Conservation (phyloP, 2,113 vertebrate genomes). For the Numenius arquata region DNA sequence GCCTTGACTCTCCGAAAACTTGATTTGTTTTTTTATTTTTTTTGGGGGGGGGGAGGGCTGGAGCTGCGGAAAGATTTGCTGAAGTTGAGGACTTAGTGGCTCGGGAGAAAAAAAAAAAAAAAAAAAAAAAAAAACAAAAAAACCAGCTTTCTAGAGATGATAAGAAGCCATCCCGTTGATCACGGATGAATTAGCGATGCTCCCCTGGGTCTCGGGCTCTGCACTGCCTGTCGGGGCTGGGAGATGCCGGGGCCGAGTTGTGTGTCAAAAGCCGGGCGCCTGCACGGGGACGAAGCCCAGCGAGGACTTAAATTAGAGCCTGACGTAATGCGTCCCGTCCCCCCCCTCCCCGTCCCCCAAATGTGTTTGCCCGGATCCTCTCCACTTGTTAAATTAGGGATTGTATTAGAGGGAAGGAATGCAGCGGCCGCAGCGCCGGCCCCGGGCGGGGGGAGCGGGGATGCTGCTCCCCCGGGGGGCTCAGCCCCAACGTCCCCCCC, state of each 20-base stretch:
- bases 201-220: neutral
- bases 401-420: constrained; percentile 57
- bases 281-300: neutral
- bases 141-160: neutral
- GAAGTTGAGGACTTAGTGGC: neutral
- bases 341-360: neutral
- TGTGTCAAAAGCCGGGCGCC: neutral
- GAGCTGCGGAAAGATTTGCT: neutral
- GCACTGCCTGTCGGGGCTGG: neutral
- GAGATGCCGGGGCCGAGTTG: neutral
- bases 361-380: neutral
- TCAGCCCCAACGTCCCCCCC: neutral
- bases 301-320: constrained; percentile 21
- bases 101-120: neutral
- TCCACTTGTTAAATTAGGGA: constrained; percentile 55
- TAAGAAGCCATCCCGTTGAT: neutral
- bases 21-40: neutral
- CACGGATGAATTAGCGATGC: neutral
- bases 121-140: neutral
- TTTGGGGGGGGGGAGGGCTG: too few species aligned
- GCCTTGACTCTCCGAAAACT: neutral
- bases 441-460: neutral
- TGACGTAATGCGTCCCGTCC: constrained; percentile 18
- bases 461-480: neutral
- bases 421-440: neutral